These are phyloP conservation scores for Ditula angustiorana DNA, from an alignment of 2,888 invertebrate genomes.

Conservation along the genomic window DNA sequence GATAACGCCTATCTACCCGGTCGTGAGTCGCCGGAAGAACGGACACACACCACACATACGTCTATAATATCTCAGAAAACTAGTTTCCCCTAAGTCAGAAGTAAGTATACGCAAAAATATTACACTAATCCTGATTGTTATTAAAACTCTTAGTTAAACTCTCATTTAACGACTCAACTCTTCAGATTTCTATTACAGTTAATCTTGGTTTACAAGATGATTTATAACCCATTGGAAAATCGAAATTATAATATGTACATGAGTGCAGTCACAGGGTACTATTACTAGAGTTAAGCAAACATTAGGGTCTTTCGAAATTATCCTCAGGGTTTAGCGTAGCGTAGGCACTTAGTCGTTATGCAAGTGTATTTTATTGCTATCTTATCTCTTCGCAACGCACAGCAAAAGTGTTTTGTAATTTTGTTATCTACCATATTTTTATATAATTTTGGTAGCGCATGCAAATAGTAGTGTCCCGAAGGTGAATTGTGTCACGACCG, in stretches of 20 bases:
- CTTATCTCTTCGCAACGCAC: slow-evolving; percentile 23
- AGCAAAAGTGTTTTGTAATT: slow-evolving; percentile 26
- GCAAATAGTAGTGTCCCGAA: slow-evolving; percentile 33
- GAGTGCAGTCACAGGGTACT: too few species aligned
- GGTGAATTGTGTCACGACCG: slow-evolving; percentile 17
- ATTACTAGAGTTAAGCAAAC: too few species aligned
- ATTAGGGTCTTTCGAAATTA: slow-evolving; percentile 5
- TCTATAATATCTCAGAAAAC: slow-evolving; percentile 68
- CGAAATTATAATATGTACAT: too few species aligned
- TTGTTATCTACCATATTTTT: slow-evolving; percentile 11
- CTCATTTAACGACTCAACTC: too few species aligned
- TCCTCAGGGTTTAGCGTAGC: slow-evolving; percentile 10
- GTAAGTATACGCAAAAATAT: slow-evolving; percentile 49
- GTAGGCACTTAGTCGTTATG: slow-evolving; percentile 13
- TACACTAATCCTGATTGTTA: too few species aligned
- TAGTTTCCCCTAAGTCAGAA: slow-evolving; percentile 46
- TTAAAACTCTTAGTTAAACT: too few species aligned
- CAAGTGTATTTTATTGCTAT: slow-evolving; percentile 25
- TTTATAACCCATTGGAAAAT: too few species aligned
- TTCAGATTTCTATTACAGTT: too few species aligned
- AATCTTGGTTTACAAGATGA: too few species aligned
- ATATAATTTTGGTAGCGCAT: slow-evolving; percentile 26
- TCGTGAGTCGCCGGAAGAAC: slow-evolving; percentile 68
- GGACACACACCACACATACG: slow-evolving; percentile 48
- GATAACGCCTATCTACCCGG: slow-evolving; percentile 79